Base-by-base conservation (phyloP, 2,797 vertebrate species). In the Aplochiton taeniatus region DNA sequence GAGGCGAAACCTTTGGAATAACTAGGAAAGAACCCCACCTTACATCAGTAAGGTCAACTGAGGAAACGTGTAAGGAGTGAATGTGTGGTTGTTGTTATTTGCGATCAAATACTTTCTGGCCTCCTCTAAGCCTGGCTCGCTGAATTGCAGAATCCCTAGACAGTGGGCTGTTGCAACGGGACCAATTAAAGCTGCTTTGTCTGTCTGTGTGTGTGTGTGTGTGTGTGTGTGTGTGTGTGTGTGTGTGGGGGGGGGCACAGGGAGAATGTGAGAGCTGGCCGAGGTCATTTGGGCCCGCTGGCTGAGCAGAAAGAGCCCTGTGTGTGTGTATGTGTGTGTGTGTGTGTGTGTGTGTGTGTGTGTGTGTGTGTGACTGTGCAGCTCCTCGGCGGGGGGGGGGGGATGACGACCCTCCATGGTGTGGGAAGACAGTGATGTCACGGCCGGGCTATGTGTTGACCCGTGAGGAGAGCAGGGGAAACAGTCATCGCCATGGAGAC, bases 361-460 rank as follows among this genome's bases (percentile, higher is more conserved):
- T 31, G 31, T 31, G 31, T 31, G 31, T 31, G 31, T 31, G 31
- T 31, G 48, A 4, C 20, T 14, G 47, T 50, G 60, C n/a, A 43
- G n/a, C 31, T 16, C n/a, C 31, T 62, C 47, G 31, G 14, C 47
- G 50, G 60, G 48, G 47, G 13, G 60, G 48, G 46, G 19, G 50
- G 47, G 51, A n/a, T 19, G 17, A 8, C 51, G 16, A n/a, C 74
- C 69, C 58, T 18, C 13, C 62, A 76, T 58, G 58, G 70, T 70
- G 69, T 76, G 43, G 61, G 58, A 66, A 74, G 61, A 31, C 31
- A 77, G 78, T 84, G 82, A 87, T 81, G 74, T 87, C 82, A 85
- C 70, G 72, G 77, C 63, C 68, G 31, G 66, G 66, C 66, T 70
- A 81, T 84, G 77, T 73, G 61, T 55, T 62, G 31, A 31, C 54